phyloP scores from a whole-genome alignment of 2,888 invertebrate genomes.

The Caenorhabditis sulstoni region DNA sequence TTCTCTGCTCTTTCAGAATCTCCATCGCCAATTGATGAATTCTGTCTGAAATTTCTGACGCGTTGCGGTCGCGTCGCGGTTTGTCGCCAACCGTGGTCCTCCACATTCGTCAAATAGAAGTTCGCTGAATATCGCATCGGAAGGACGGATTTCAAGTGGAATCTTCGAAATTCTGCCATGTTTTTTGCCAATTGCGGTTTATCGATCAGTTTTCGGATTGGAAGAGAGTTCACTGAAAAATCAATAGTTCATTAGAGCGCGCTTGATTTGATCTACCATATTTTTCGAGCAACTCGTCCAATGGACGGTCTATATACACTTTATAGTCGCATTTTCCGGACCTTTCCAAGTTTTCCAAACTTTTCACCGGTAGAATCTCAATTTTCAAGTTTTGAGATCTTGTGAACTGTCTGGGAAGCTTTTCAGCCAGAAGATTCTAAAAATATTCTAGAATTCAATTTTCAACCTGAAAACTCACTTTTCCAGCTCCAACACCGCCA shows the following conservation, averaged over 20 bases:
- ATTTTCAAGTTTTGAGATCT: constrained; percentile 9
- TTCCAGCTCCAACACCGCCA: constrained; percentile 45
- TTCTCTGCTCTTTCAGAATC: constrained; percentile 9
- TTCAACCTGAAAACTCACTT: constrained; percentile 43
- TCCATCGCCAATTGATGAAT: constrained; percentile 6
- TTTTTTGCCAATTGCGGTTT: constrained; percentile 19
- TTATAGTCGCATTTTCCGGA: constrained; percentile 4
- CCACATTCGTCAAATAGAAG: constrained; percentile 22
- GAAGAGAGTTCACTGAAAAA: constrained; percentile 24
- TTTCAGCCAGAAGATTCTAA: constrained; percentile 37
- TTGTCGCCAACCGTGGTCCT: constrained; percentile 29
- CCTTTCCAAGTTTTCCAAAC: neutral
- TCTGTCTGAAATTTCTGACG: constrained; percentile 21
- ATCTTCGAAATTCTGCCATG: constrained; percentile 33
- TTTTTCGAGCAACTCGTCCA: constrained; percentile 30
- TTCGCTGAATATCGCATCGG: constrained; percentile 13
- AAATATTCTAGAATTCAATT: constrained; percentile 13
- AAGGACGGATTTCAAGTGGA: constrained; percentile 23
- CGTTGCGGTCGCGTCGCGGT: too few relatives aligned
- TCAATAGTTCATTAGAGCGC: constrained; percentile 1
- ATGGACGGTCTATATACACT: constrained; percentile 38
- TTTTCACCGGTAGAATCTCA: neutral
- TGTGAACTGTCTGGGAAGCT: constrained; percentile 14
- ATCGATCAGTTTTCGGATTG: neutral
- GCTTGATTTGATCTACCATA: constrained; percentile 17